Evolutionary conservation across 2,888 invertebrate species (phyloP).

Genomic region (Campoplex nolae): DNA sequence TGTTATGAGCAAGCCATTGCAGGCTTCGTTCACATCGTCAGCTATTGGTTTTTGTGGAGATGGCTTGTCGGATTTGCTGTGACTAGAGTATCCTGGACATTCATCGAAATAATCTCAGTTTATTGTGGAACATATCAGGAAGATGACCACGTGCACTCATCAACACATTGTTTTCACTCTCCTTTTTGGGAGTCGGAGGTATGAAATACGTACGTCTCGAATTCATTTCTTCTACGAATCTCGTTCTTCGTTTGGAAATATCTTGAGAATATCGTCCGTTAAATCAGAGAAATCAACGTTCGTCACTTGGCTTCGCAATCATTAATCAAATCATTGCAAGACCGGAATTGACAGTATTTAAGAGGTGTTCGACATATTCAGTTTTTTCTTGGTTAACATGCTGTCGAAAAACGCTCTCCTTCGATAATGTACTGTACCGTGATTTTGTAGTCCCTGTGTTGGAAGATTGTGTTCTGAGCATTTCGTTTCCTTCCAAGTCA

Average conservation of each 20-base stretch:
- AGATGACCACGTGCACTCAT: background rate
- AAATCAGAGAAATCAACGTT: conserved; percentile 1
- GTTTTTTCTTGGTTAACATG: background rate
- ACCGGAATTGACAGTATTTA: background rate
- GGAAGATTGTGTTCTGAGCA: no score
- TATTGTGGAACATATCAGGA: conserved; percentile 26
- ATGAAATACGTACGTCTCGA: conserved; percentile 4
- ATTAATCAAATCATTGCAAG: background rate
- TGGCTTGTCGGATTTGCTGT: background rate
- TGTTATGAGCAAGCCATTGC: conserved; percentile 41
- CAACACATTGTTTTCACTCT: background rate
- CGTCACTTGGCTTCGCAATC: conserved; percentile 8
- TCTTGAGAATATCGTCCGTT: background rate
- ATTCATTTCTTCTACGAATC: background rate
- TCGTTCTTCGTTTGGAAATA: conserved; percentile 26
- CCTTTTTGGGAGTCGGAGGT: background rate
- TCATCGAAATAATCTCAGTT: conserved; percentile 18
- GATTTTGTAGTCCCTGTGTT: background rate
- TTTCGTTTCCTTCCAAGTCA: no score
- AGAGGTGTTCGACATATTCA: background rate
- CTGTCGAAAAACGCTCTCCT: background rate
- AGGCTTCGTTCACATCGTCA: conserved; percentile 40
- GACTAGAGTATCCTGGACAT: conserved; percentile 13
- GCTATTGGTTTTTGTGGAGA: background rate
- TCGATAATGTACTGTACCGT: background rate